Conservation (phyloP, 1,140 invertebrate genomes). For the Procambarus clarkii region DNA sequence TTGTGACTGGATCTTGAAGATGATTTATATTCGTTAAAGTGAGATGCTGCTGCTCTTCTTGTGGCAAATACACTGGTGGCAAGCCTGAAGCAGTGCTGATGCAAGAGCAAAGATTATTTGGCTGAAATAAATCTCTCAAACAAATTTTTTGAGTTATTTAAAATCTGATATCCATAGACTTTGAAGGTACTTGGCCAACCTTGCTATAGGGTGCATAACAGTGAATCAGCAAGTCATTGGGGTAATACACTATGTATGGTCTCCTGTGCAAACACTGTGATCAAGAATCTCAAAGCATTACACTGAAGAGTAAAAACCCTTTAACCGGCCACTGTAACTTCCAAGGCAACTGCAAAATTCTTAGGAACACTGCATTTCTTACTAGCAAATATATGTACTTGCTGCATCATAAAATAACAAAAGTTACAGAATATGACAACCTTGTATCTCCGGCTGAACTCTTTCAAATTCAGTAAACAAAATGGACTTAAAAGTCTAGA, state of each 20-base stretch:
- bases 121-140: conserved; percentile 9
- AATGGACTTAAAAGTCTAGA: conserved; percentile 40
- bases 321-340: conserved; percentile 20
- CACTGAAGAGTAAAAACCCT: conserved; percentile 13
- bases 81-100: conserved; percentile 55
- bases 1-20: conserved; percentile 29
- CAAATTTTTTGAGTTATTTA: neutral
- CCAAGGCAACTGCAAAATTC: neutral
- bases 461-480: conserved; percentile 30
- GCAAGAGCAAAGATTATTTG: conserved; percentile 30
- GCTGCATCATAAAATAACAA: conserved; percentile 42
- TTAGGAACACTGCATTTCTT: conserved; percentile 27
- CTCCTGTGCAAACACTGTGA: conserved; percentile 17
- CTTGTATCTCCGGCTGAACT: conserved; percentile 42
- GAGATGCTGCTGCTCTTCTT: conserved; percentile 33
- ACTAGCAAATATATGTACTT: conserved; percentile 29
- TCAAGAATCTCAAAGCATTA: conserved; percentile 29
- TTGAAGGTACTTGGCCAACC: conserved; percentile 23
- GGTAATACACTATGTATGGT: conserved; percentile 29
- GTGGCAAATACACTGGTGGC: conserved; percentile 43
- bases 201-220: conserved; percentile 41
- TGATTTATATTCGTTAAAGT: conserved; percentile 30
- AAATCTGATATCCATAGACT: conserved; percentile 27
- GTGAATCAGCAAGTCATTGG: conserved; percentile 24
- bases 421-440: conserved; percentile 38